Evolutionary conservation across 2,797 vertebrate genomes (phyloP), one percentile per base, ranked within the genome.

Genomic region (Anas bahamensis): DNA sequence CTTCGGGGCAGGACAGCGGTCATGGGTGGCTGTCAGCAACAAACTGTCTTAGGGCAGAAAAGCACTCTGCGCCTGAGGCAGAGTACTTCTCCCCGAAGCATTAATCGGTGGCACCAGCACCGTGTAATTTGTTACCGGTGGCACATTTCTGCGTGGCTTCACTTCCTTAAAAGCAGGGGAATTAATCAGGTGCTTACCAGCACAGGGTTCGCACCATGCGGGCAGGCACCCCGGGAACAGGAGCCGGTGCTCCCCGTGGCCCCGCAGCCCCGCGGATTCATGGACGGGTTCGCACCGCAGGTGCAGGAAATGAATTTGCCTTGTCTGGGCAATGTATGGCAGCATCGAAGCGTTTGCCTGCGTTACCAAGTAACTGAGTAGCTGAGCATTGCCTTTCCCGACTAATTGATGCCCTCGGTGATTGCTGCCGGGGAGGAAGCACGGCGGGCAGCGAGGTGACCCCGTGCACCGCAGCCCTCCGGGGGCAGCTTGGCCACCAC

Each of bases 131-230:
- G 94, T 89, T 96, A 94, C 71, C 23, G 3, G 77, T 90, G 93
- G 80, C 88, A 44, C 52, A 70, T 85, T 86, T 46, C 93, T 83
- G 74, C 75, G 44, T 28, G 80, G 94, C 93, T 96, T 97, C 82
- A 93, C 96, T 96, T 92, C 83, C 93, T 91, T 95, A 94, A 96
- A 94, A 97, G 94, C 94, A 17, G 5, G 29, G 75, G 90, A 91
- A 88, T 96, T 95, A 94, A 95, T 94, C 57, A 88, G 74, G 74
- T 64, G 72, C 86, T 92, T 70, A 79, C 7, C 12, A 10, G 84
- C 44, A 22, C 72, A 66, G 83, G 81, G 37, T 83, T 63, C 44
- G 41, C 13, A 60, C 55, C 55, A 44, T 24, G 17, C 33, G 31
- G 88, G 73, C 77, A 79, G 86, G 92, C 83, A 71, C 75, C 6